A percentile compares a stretch with the other conserved stretches of the same genome.
These are phyloP conservation scores for Pachydiplax longipennis DNA, from an alignment of 2,888 invertebrate genomes.

Conservation along the genomic window DNA sequence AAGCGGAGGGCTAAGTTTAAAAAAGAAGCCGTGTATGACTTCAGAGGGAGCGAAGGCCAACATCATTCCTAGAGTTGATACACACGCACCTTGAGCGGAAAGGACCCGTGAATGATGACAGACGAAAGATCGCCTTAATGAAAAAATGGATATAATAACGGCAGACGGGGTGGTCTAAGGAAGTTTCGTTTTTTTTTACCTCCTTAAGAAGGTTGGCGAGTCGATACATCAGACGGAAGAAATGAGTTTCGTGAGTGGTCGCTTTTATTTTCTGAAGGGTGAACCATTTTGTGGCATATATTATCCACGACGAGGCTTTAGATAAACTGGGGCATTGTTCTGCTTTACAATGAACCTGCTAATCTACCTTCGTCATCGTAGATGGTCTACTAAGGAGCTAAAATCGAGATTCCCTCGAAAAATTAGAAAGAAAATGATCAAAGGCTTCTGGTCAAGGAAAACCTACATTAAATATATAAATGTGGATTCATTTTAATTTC, in stretches of 20 bases:
- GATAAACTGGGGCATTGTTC: too few relatives aligned
- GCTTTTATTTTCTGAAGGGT: not conserved
- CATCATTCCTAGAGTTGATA: not conserved
- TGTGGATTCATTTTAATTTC: too few relatives aligned
- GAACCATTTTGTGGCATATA: not conserved
- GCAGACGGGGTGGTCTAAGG: not conserved
- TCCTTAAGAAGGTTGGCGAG: not conserved
- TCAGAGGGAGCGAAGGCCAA: not conserved
- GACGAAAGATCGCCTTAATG: not conserved
- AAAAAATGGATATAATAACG: not conserved
- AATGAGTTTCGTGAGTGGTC: not conserved
- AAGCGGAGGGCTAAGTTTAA: not conserved
- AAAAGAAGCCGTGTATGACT: not conserved
- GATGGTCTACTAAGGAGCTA: too few relatives aligned
- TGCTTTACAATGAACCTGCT: too few relatives aligned
- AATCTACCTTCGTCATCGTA: too few relatives aligned
- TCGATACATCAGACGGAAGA: not conserved
- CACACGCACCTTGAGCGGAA: not conserved
- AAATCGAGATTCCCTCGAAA: too few relatives aligned
- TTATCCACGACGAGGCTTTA: too few relatives aligned
- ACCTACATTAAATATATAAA: too few relatives aligned
- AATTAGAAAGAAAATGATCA: too few relatives aligned
- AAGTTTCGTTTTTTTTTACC: too few relatives aligned
- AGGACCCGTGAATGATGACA: not conserved
- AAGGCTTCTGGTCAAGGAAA: too few relatives aligned